These are phyloP conservation scores for Ammodytes marinus DNA, from an alignment of 2,113 vertebrate species.

Conservation along the genomic window DNA sequence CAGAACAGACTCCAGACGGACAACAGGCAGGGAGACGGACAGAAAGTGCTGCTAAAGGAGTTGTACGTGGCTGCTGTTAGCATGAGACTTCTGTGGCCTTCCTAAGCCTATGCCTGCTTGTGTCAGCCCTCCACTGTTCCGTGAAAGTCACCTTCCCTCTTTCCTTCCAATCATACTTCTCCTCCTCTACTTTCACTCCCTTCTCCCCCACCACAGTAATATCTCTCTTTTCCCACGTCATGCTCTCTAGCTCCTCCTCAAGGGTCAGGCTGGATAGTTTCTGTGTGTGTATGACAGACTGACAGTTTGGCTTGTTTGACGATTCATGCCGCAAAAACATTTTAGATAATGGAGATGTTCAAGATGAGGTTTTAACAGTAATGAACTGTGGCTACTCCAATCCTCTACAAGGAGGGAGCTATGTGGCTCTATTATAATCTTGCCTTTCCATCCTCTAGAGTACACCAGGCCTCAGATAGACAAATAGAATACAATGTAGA, in stretches of 20 bases:
- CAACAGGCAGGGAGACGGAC: slow-evolving; percentile 62
- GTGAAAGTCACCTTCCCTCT: slow-evolving; percentile 81
- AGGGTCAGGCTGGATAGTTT: slow-evolving; percentile 18
- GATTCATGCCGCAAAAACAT: neutral
- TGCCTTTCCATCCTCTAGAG: neutral
- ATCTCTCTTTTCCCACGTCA: slow-evolving; percentile 3
- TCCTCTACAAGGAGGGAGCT: neutral
- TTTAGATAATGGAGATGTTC: neutral
- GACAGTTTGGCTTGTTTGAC: neutral
- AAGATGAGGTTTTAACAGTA: slow-evolving; percentile 2
- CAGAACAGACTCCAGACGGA: slow-evolving; percentile 79
- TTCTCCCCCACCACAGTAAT: neutral
- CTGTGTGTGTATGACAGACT: neutral
- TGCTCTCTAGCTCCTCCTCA: slow-evolving; percentile 16
- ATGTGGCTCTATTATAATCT: slow-evolving; percentile 2
- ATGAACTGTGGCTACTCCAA: neutral
- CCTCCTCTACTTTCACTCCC: slow-evolving; percentile 1
- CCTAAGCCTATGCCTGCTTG: slow-evolving; percentile 76
- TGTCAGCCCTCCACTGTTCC: slow-evolving; percentile 79
- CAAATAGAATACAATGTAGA: slow-evolving; percentile 53
- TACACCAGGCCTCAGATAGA: slow-evolving; percentile 1
- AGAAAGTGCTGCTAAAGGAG: slow-evolving; percentile 70
- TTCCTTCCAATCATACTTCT: slow-evolving; percentile 30
- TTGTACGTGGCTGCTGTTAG: slow-evolving; percentile 68
- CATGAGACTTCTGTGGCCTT: slow-evolving; percentile 70